phyloP scores from a whole-genome alignment of 2,888 invertebrate species.

The Agrenia bidenticulata region DNA sequence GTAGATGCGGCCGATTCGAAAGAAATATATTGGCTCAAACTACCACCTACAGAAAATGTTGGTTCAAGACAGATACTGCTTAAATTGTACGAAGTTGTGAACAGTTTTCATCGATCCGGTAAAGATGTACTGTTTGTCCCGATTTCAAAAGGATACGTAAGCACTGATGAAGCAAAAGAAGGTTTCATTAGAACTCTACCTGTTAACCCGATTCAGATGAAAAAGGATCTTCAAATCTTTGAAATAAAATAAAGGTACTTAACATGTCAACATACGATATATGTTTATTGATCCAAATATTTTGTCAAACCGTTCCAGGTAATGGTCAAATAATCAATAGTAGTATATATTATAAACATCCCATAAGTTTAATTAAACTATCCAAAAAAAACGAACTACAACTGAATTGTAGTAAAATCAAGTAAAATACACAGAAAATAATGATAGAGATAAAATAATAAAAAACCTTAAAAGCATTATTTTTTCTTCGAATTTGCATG shows the following conservation, averaged over 20 bases:
- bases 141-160: conserved; percentile 9
- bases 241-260: not conserved
- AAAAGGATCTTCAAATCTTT: not conserved
- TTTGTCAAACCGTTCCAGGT: too few relatives aligned
- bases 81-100: conserved; percentile 7
- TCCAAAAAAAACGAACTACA: too few relatives aligned
- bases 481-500: conserved; percentile 55
- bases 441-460: too few relatives aligned
- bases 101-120: conserved; percentile 4
- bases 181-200: conserved; percentile 14
- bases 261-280: not conserved
- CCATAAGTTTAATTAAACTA: too few relatives aligned
- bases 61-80: not conserved
- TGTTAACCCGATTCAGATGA: not conserved
- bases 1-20: not conserved
- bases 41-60: not conserved
- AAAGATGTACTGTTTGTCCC: conserved; percentile 22
- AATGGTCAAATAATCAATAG: too few relatives aligned
- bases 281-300: too few relatives aligned
- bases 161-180: conserved; percentile 14
- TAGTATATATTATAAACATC: too few relatives aligned
- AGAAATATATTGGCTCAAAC: conserved; percentile 1
- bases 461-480: too few relatives aligned
- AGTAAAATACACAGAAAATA: too few relatives aligned
- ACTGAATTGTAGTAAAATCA: too few relatives aligned